Percentiles rank a stretch among this genome's conserved stretches.
These are phyloP conservation scores for Mustela nigripes DNA, from an alignment of 2,113 vertebrate genomes.

Conservation along the genomic window DNA sequence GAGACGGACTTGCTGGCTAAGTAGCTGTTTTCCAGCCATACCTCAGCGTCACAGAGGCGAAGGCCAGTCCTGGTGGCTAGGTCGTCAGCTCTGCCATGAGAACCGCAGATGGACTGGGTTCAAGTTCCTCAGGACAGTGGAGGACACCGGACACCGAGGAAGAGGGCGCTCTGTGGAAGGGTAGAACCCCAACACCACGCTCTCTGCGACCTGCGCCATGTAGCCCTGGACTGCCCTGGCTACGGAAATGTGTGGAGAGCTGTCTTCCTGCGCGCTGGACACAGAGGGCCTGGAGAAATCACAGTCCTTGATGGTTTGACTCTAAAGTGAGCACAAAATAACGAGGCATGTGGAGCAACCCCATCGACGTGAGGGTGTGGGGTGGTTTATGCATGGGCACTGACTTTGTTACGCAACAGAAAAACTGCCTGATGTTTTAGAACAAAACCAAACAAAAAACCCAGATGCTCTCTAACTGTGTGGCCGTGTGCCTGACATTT, in stretches of 20 bases:
- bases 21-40: not conserved
- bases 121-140: not conserved
- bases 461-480: not conserved
- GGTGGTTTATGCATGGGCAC: not conserved
- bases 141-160: not conserved
- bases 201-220: not conserved
- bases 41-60: not conserved
- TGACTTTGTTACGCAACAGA: constrained; percentile 40
- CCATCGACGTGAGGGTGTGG: not conserved
- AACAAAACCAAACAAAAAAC: not conserved
- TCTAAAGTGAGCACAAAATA: constrained; percentile 22
- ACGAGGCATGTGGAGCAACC: not conserved
- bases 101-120: not conserved
- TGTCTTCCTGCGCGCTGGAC: not conserved
- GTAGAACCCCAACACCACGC: not conserved
- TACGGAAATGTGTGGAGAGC: not conserved
- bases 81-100: not conserved
- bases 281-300: not conserved
- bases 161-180: not conserved
- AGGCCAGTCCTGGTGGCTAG: not conserved
- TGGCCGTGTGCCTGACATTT: not conserved
- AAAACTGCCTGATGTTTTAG: constrained; percentile 31
- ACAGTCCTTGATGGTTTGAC: constrained; percentile 19
- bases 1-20: not conserved
- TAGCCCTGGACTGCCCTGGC: not conserved